phyloP scores from a whole-genome alignment of 2,888 invertebrate species.

The Macaria liturata region DNA sequence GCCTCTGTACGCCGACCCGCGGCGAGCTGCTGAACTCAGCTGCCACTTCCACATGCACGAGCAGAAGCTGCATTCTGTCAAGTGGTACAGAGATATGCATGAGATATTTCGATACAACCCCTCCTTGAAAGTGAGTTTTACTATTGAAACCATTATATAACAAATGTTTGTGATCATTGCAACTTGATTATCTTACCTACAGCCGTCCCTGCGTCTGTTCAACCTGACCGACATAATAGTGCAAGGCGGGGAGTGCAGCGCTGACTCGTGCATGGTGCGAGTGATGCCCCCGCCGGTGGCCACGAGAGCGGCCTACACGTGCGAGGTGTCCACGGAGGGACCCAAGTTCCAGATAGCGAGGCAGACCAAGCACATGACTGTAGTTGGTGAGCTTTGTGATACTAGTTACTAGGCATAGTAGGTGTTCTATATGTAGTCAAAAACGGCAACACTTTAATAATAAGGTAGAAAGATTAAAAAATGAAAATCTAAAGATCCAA shows the following conservation, averaged over 20 bases:
- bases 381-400: constrained; percentile 63
- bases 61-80: constrained; percentile 74
- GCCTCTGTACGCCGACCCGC: constrained; percentile 73
- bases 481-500: too few relatives aligned
- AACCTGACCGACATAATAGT: constrained; percentile 74
- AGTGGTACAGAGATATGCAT: constrained; percentile 75
- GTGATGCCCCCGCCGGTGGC: constrained; percentile 74
- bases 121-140: constrained; percentile 60
- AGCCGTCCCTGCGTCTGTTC: constrained; percentile 72
- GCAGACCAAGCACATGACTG: constrained; percentile 75
- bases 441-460: too few relatives aligned
- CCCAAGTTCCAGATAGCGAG: constrained; percentile 75
- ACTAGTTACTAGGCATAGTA: too few relatives aligned
- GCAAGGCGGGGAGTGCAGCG: constrained; percentile 68
- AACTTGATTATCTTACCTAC: constrained; percentile 30
- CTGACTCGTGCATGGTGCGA: constrained; percentile 66
- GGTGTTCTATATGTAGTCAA: too few relatives aligned
- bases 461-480: too few relatives aligned
- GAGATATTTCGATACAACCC: constrained; percentile 78
- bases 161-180: not conserved
- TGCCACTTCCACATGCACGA: constrained; percentile 77
- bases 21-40: constrained; percentile 75
- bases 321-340: constrained; percentile 76
- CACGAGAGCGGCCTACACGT: constrained; percentile 68
- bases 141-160: not conserved